phyloP scores from a whole-genome alignment of 2,113 vertebrate species.

The Felis chaus region DNA sequence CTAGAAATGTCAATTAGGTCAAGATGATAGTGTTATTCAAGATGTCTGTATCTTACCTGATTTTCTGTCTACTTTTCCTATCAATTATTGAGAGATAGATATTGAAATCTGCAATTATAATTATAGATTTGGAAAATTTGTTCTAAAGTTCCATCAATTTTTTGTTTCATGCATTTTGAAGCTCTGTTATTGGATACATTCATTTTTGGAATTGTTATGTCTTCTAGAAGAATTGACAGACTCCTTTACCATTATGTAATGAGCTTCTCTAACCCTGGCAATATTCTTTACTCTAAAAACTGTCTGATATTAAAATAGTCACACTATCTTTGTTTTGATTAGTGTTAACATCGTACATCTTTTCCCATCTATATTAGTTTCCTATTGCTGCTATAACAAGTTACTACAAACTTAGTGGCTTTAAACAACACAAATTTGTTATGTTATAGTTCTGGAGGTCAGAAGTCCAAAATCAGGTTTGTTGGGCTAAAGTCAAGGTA shows the following conservation, averaged over 20 bases:
- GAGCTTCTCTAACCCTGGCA: not conserved
- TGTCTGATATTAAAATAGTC: not conserved
- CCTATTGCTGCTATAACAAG: not conserved
- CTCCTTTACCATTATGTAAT: not conserved
- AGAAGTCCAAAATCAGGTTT: not conserved
- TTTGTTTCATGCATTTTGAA: not conserved
- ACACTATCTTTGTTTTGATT: not conserved
- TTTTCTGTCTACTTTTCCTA: not conserved
- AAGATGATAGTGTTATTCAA: not conserved
- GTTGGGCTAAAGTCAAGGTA: not conserved
- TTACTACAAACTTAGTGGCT: not conserved
- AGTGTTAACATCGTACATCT: not conserved
- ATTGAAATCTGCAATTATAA: not conserved
- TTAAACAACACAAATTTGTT: not conserved
- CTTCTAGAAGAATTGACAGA: not conserved
- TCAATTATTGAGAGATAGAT: not conserved
- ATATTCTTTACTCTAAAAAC: conserved; percentile 13
- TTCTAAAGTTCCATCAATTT: not conserved
- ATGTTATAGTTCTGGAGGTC: not conserved
- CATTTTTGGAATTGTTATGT: not conserved
- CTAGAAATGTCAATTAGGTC: not conserved
- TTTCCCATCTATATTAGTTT: not conserved
- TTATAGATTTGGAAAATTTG: not conserved
- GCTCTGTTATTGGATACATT: not conserved
- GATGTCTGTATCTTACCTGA: not conserved